These are phyloP conservation scores for Bradypus variegatus DNA, from an alignment of 2,797 vertebrate species.

Conservation along the genomic window DNA sequence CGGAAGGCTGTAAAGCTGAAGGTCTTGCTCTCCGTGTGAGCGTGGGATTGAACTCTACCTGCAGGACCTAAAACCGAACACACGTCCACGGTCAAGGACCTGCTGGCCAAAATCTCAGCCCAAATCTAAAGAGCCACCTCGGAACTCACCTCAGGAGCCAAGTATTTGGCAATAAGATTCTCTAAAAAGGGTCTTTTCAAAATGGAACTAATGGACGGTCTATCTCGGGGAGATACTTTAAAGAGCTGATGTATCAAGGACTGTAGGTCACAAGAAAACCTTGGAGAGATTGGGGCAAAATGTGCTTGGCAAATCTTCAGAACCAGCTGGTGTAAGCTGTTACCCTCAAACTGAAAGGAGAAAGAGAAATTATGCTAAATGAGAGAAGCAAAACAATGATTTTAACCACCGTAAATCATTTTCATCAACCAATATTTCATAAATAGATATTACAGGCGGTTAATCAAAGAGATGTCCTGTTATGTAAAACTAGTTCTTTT, in stretches of 20 bases:
- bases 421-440: background rate
- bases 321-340: slow-evolving; percentile 83
- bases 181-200: slow-evolving; percentile 82
- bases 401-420: background rate
- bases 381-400: background rate
- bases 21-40: slow-evolving; percentile 58
- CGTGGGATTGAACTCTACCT: slow-evolving; percentile 73
- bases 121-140: background rate
- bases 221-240: slow-evolving; percentile 82
- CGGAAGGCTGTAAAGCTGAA: slow-evolving; percentile 28
- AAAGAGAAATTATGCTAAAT: background rate
- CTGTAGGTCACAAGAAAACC: slow-evolving; percentile 80
- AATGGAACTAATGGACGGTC: slow-evolving; percentile 86
- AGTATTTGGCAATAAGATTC: slow-evolving; percentile 74
- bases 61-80: slow-evolving; percentile 68
- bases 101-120: background rate
- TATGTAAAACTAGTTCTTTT: background rate
- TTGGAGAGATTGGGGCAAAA: slow-evolving; percentile 78
- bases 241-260: slow-evolving; percentile 84
- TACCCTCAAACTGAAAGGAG: slow-evolving; percentile 83
- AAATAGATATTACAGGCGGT: background rate
- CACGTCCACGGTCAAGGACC: background rate
- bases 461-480: background rate
- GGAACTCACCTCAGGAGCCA: slow-evolving; percentile 79
- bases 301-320: slow-evolving; percentile 86